A percentile compares a stretch with the other conserved stretches of the same genome.
Conservation (phyloP, 2,113 vertebrate species). For the Sinocyclocheilus grahami region DNA sequence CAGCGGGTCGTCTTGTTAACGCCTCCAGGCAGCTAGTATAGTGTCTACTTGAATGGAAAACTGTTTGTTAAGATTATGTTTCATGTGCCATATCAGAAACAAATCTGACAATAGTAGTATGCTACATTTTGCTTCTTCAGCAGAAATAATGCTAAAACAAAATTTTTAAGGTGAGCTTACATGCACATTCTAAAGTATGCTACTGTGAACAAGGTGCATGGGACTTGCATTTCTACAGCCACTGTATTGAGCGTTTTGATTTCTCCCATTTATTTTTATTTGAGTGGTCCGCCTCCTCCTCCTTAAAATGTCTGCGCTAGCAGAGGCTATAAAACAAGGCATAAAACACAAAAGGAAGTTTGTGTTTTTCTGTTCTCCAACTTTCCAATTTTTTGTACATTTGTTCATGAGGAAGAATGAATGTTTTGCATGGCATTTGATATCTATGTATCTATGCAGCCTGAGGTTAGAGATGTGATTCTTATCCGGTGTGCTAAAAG, state of each 20-base stretch:
- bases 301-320: not conserved
- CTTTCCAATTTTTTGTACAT: not conserved
- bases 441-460: not conserved
- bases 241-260: not conserved
- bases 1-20: not conserved
- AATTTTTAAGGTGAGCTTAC: not conserved
- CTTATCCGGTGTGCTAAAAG: slow-evolving; percentile 18
- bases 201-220: not conserved
- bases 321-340: not conserved
- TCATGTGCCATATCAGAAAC: slow-evolving; percentile 6
- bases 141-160: not conserved
- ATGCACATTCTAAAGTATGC: not conserved
- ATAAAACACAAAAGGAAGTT: not conserved
- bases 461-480: not conserved
- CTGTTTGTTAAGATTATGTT: slow-evolving; percentile 2
- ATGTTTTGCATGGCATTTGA: not conserved
- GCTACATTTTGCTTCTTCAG: not conserved
- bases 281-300: not conserved
- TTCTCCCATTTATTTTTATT: not conserved
- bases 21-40: not conserved
- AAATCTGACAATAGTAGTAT: not conserved
- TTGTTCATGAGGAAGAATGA: not conserved
- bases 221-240: not conserved
- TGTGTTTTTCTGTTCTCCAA: not conserved
- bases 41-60: slow-evolving; percentile 3